Evolutionary conservation across 1,140 invertebrate species (phyloP), one percentile per base, ranked within the genome.

Genomic region (Coelopa frigida): DNA sequence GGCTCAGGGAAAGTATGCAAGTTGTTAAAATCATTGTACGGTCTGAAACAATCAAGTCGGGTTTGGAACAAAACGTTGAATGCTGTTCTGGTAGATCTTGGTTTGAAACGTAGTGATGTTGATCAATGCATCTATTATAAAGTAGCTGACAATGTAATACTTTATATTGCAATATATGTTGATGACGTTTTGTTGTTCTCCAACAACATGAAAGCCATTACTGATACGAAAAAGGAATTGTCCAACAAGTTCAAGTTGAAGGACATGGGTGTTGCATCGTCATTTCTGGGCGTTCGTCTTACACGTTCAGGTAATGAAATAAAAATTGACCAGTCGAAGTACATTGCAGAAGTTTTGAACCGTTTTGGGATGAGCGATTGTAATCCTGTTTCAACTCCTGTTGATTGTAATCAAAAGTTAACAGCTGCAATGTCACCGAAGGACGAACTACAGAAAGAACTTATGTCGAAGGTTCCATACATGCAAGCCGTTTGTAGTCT

Each of bases 171-270:
- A 11, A 15, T 68, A 5, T 69, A 70, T 54, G 67, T 70, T 10
- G 70, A 69, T 32, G 63, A 70, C 44, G 57, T 66, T 26, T 39
- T 70, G 12, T 48, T 69, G 23, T 58, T 59, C 43, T 59, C 55
- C 24, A 68, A 55, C 40, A 37, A 60, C 50, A 11, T 18, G 11
- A 37, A 48, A 14, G 40, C 26, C 11, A 27, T 24, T 20, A 12
- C 33, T 2, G 15, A 33, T 23, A 11, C 45, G 10, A 52, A 51
- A 17, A 21, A 11, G 15, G 36, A 41, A 18, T 33, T 52, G 15
- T 12, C 23, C 11, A 31, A 20, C 11, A 36, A 5, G 12, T 50
- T 50, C 14, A 38, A 46, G 14, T 46, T 50, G 49, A 51, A 47
- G 21, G 44, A 50, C 21, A 11, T 50, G n/a, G 48, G 50, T 27